Base-by-base conservation (phyloP, 2,888 invertebrate genomes). In the Acleris holmiana region DNA sequence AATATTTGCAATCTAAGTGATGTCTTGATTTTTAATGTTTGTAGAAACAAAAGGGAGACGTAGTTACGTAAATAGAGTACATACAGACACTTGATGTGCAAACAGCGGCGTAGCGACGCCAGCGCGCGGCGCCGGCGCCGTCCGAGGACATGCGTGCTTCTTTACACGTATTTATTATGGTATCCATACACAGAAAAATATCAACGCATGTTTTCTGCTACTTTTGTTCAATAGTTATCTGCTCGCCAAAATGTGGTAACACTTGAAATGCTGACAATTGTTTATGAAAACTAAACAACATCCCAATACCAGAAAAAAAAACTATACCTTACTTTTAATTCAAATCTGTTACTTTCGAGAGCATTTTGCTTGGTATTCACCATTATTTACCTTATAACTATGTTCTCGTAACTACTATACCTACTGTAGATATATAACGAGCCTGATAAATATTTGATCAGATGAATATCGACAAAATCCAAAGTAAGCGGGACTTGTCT, bases 21-120 rank as follows among this genome's bases (percentile, higher is more conserved):
- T 78, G 79, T 80, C 73, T 77, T 60, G 57, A 74, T 78, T 77
- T 78, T 75, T 75, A 76, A 79, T 84, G 80, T 83, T 85, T 85
- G 81, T 81, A 79, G 79, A 78, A 83, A 85, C 84, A 84, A 83
- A 82, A 78, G 73, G 80, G 84, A 84, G 83, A 83, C 76, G 81
- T 82, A 81, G 79, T 83, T 84, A 82, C 83, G 88, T 86, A 89
- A 88, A 89, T 86, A 88, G 86, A 80, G 86, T 55, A 55, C 23
- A 40, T 84, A 85, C 82, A 84, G 83, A 83, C 80, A 84, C 17
- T 44, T 80, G 84, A 79, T 79, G 83, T 80, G 83, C 86, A 87
- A 89, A 89, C 87, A 88, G 73, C 76, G 76, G 74, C 84, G 87
- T 79, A 88, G 85, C 84, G 87, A 76, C 88, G 88, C 69, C 68